Conservation (phyloP, 1,140 invertebrate species). For the Bombus superbus region DNA sequence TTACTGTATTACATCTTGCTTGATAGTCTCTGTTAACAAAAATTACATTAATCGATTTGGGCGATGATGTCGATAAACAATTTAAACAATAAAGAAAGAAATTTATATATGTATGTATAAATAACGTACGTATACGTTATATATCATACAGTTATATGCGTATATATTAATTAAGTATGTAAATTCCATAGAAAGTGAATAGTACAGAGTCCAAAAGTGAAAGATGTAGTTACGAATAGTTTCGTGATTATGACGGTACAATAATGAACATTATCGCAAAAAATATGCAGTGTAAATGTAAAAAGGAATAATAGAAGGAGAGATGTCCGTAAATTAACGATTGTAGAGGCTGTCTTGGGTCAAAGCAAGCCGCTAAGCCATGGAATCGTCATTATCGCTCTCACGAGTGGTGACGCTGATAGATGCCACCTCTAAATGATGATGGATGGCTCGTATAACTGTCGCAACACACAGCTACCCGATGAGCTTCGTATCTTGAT, state of each 20-base stretch:
- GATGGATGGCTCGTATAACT: conserved; percentile 79
- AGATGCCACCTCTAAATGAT: conserved; percentile 76
- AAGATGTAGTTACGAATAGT: not conserved
- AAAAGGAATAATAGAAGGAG: conserved; percentile 19
- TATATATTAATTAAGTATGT: too few species aligned
- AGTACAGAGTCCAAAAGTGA: too few species aligned
- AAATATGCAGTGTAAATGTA: not conserved
- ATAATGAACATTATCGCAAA: not conserved
- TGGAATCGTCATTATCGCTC: conserved; percentile 75
- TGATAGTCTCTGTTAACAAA: not conserved
- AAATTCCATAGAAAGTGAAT: too few species aligned
- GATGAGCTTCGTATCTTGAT: conserved; percentile 77
- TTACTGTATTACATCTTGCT: not conserved
- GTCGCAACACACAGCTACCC: conserved; percentile 76
- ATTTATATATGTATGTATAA: too few species aligned
- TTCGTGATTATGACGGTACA: too few species aligned
- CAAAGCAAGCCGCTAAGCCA: conserved; percentile 71
- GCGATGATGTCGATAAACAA: not conserved
- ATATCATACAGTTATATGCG: too few species aligned
- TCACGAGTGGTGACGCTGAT: conserved; percentile 72
- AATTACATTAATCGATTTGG: too few species aligned
- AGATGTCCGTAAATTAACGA: conserved; percentile 70
- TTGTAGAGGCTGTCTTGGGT: conserved; percentile 62
- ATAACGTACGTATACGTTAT: too few species aligned
- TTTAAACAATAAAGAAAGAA: not conserved